Evolutionary conservation across 1,140 invertebrate species (phyloP).

Genomic region (Mizuhopecten yessoensis): DNA sequence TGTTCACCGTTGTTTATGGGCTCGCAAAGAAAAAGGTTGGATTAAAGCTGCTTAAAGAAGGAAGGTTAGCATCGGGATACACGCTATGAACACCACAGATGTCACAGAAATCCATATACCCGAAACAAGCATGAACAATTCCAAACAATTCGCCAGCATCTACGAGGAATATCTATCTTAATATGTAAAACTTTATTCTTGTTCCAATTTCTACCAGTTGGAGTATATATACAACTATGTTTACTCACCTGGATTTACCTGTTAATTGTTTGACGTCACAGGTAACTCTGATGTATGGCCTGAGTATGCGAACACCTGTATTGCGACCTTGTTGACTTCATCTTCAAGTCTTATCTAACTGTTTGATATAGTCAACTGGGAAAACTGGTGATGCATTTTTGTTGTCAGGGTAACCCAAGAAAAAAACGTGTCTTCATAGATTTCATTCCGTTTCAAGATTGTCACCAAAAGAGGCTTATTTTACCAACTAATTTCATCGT

Average conservation of each 20-base stretch:
- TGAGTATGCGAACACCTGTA: conserved; percentile 25
- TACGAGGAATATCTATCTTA: background rate
- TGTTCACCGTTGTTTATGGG: background rate
- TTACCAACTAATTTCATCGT: background rate
- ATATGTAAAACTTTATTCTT: background rate
- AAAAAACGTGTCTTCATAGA: background rate
- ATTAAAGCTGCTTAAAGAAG: background rate
- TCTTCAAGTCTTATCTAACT: background rate
- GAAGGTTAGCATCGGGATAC: background rate
- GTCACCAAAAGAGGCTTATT: background rate
- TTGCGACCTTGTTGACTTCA: background rate
- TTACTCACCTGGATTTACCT: background rate
- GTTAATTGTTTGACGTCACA: conserved; percentile 38
- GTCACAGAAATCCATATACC: too few species aligned
- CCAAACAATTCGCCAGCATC: background rate
- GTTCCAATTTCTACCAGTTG: background rate
- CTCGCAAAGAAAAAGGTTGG: background rate
- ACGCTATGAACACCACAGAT: too few species aligned
- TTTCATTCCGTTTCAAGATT: background rate
- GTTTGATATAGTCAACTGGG: background rate
- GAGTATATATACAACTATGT: background rate
- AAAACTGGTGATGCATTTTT: background rate
- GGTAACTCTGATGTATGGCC: background rate
- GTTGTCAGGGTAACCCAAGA: background rate
- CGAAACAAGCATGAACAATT: background rate